Evolutionary conservation across 2,888 invertebrate species (phyloP), one percentile per base, ranked within the genome.

Genomic region (Epinotia nisella): DNA sequence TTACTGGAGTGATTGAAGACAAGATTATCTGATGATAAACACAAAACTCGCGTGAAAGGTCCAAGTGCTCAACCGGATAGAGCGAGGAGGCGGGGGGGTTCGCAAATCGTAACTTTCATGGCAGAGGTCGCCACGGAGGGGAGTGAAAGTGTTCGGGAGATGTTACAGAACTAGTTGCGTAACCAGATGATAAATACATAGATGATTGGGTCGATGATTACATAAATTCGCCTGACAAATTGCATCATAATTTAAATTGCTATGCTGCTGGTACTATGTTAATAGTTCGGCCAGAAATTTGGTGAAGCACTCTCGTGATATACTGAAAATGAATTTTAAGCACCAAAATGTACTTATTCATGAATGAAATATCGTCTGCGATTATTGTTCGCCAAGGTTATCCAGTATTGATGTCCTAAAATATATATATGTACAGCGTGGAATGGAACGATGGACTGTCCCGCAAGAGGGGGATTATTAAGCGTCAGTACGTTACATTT

Each of bases 101-200:
- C 45, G 62, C 62, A 17, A 62, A 62, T 79, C 76, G 68, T 72
- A 75, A 79, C 76, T 77, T 77, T 71, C 76, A 75, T 77, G 76
- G 71, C 77, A 80, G 77, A 81, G 83, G 82, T 83, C 81, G 76
- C 70, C 59, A 59, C 75, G 70, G 75, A 76, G 68, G 70, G 55
- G 39, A 77, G 78, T 76, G 81, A 79, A 80, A 80, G 79, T 75
- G 68, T 65, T 64, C 66, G 66, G 68, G 66, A 60, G 71, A 75
- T 71, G 73, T 76, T 76, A 76, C 74, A 67, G 65, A 68, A 73
- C 35, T 49, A 51, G 66, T 76, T 76, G 74, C 75, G 70, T 73
- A 74, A 76, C 67, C 55, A 39, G 66, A 65, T 70, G 59, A 74
- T 74, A 35, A 60, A 64, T 51, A 69, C 64, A 75, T 68, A 68